Conservation (phyloP, 2,888 invertebrate species). For the Platycnemis pennipes region DNA sequence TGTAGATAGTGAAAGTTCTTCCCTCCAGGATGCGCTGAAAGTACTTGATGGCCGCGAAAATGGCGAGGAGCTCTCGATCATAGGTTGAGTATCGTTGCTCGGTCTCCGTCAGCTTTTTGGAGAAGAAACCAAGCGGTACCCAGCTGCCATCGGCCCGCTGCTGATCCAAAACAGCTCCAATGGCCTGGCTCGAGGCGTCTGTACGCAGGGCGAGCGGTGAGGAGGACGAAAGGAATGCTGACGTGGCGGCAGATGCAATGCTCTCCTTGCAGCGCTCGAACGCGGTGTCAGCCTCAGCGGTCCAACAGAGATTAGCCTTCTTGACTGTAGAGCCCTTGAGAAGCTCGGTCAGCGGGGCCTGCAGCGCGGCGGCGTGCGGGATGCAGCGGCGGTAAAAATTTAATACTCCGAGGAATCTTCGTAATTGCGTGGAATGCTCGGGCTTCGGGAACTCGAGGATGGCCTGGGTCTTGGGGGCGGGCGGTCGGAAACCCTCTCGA, state of each 20-base stretch:
- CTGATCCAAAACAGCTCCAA: constrained; percentile 74
- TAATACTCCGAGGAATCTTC: background rate
- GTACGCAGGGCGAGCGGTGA: background rate
- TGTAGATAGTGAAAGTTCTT: constrained; percentile 54
- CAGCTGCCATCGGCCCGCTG: constrained; percentile 72
- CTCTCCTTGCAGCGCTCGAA: constrained; percentile 1
- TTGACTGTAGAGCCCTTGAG: background rate
- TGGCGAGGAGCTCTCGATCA: background rate
- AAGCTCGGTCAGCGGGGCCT: background rate
- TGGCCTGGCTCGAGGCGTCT: constrained; percentile 74
- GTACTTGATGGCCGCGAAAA: constrained; percentile 64
- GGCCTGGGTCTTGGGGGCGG: too few relatives aligned
- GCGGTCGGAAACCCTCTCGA: too few relatives aligned
- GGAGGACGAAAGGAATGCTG: background rate
- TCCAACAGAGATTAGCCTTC: background rate
- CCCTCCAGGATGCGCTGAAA: constrained; percentile 69
- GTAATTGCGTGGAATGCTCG: too few relatives aligned
- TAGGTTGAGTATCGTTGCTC: constrained; percentile 63
- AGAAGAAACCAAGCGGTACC: constrained; percentile 72
- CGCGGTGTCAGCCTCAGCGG: background rate
- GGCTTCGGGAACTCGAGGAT: too few relatives aligned
- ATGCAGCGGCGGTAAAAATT: background rate
- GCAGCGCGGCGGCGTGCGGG: background rate
- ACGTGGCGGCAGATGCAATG: background rate
- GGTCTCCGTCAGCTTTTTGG: constrained; percentile 71